Percentiles rank a stretch among this genome's conserved stretches.
These are phyloP conservation scores for Beaufortia kweichowensis DNA, from an alignment of 2,113 vertebrate species.

Conservation along the genomic window DNA sequence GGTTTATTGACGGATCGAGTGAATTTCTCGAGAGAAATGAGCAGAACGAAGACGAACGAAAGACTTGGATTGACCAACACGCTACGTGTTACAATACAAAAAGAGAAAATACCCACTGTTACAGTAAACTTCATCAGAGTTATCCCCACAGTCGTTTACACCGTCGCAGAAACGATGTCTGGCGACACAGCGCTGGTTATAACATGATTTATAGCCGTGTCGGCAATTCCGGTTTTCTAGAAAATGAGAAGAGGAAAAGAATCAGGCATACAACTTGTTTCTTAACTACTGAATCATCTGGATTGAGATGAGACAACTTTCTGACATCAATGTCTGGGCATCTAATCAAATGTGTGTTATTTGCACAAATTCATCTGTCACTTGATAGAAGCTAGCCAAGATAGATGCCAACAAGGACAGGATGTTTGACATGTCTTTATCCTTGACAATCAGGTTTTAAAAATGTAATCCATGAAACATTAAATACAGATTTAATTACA, in stretches of 20 bases:
- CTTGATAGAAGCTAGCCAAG: no score
- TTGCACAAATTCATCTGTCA: no score
- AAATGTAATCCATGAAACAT: no score
- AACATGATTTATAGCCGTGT: constrained; percentile 78
- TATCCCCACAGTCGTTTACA: constrained; percentile 81
- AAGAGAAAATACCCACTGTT: constrained; percentile 72
- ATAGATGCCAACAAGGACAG: no score
- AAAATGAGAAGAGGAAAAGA: constrained; percentile 27
- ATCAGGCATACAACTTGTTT: background rate
- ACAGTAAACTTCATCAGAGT: constrained; percentile 82
- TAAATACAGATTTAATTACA: no score
- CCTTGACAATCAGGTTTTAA: no score
- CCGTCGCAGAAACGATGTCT: constrained; percentile 80
- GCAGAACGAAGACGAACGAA: background rate
- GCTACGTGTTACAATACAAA: background rate
- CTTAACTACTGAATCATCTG: no score
- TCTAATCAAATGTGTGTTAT: no score
- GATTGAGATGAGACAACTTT: no score
- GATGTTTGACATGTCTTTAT: no score
- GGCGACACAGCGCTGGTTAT: constrained; percentile 79
- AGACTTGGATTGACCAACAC: background rate
- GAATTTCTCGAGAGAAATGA: background rate
- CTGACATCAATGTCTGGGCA: no score
- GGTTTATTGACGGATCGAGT: constrained; percentile 1
- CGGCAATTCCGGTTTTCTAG: constrained; percentile 82